Conservation (phyloP, 2,888 invertebrate species). For the Criorhina ranunculi region DNA sequence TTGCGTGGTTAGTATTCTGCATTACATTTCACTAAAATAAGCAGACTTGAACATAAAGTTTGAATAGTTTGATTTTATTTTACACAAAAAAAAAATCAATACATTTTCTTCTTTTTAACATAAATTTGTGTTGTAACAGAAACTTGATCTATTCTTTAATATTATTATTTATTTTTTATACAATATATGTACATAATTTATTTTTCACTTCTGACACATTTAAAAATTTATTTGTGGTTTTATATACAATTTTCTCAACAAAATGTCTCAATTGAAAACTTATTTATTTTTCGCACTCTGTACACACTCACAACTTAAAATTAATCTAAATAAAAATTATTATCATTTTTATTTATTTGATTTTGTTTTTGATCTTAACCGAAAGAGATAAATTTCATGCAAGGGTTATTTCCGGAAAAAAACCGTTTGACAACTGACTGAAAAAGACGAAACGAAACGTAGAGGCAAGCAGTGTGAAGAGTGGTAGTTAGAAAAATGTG, state of each 20-base stretch:
- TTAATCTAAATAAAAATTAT: neutral
- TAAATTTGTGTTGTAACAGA: too few relatives aligned
- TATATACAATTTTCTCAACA: neutral
- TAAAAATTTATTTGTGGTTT: neutral
- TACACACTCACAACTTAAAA: neutral
- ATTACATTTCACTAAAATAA: neutral
- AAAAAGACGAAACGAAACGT: slow-evolving; percentile 13
- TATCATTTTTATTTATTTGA: neutral
- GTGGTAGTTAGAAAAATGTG: neutral
- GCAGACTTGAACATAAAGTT: neutral
- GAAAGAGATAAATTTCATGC: neutral
- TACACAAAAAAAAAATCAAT: neutral
- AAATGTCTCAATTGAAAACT: neutral
- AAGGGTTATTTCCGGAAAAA: slow-evolving; percentile 40
- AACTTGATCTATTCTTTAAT: too few relatives aligned
- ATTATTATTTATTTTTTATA: too few relatives aligned
- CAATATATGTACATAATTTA: too few relatives aligned
- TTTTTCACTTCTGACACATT: neutral
- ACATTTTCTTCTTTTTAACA: neutral
- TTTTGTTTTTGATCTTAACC: neutral
- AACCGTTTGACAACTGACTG: slow-evolving; percentile 48
- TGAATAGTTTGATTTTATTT: neutral
- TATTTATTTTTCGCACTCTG: neutral
- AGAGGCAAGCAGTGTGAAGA: slow-evolving; percentile 10
- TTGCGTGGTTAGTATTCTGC: neutral